A percentile compares a stretch with the other conserved stretches of the same genome.
Conservation (phyloP, 2,113 vertebrate species). For the Nycticryphes semicollaris region DNA sequence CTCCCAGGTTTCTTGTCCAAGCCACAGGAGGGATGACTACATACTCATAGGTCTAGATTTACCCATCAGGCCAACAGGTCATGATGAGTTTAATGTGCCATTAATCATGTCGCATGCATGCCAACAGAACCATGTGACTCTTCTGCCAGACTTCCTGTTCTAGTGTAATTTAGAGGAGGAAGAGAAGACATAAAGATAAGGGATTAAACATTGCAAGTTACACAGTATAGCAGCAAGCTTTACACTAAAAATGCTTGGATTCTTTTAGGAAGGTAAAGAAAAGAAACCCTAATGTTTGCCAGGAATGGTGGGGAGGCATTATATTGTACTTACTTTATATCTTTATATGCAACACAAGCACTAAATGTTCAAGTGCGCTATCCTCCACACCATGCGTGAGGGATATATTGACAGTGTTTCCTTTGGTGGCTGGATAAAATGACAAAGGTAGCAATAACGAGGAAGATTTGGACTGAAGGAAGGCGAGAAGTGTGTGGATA, state of each 20-base stretch:
- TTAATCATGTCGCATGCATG: background rate
- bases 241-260: background rate
- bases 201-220: background rate
- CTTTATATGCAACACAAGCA: background rate
- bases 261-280: background rate
- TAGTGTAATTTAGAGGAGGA: background rate
- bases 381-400: accelerated
- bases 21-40: accelerated
- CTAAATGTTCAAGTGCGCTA: background rate
- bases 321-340: background rate
- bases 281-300: background rate
- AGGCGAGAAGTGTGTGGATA: background rate
- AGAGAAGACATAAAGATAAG: background rate
- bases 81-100: background rate
- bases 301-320: background rate
- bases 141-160: background rate
- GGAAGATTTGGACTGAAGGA: background rate
- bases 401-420: background rate
- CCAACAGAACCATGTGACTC: background rate
- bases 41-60: background rate
- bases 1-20: background rate
- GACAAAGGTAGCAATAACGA: background rate
- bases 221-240: background rate
- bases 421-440: background rate
- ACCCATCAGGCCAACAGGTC: background rate